Conservation (phyloP, 2,797 vertebrate genomes). For the Ctenopoma kingsleyae region DNA sequence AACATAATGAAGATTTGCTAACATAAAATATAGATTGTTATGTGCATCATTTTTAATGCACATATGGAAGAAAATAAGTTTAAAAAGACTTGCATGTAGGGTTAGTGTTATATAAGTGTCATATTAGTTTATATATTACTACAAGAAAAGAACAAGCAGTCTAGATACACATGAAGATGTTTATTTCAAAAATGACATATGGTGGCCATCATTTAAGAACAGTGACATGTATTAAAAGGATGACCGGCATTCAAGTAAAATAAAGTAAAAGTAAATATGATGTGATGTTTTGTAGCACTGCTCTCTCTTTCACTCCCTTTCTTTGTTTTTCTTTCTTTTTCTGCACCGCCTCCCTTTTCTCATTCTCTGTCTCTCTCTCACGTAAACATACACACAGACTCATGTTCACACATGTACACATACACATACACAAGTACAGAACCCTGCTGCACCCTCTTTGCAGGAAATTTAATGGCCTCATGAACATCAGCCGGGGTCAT, state of each 20-base stretch:
- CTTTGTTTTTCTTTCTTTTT: slow-evolving; percentile 42
- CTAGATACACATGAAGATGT: too few species aligned
- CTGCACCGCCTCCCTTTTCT: slow-evolving; percentile 27
- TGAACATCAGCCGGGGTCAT: slow-evolving; percentile 86
- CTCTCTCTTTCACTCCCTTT: slow-evolving; percentile 12
- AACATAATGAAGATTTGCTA: too few species aligned
- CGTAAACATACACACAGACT: slow-evolving; percentile 19
- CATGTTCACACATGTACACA: slow-evolving; percentile 18
- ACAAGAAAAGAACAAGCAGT: neutral
- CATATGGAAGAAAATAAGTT: neutral
- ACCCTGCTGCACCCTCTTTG: slow-evolving; percentile 69
- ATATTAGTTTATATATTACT: neutral
- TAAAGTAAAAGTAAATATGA: neutral
- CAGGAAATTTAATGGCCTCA: slow-evolving; percentile 84
- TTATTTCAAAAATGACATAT: neutral
- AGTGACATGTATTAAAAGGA: neutral
- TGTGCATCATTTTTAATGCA: neutral
- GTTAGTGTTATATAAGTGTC: neutral
- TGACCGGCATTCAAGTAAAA: neutral
- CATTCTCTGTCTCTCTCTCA: slow-evolving; percentile 26
- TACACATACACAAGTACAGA: slow-evolving; percentile 47
- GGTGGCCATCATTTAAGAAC: neutral
- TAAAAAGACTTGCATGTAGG: neutral
- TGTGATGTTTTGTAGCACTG: slow-evolving; percentile 1
- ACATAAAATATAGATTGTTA: neutral